Percentiles rank a stretch among this genome's conserved stretches.
phyloP scores from a whole-genome alignment of 2,113 vertebrate genomes.

The Nycticorax nycticorax region DNA sequence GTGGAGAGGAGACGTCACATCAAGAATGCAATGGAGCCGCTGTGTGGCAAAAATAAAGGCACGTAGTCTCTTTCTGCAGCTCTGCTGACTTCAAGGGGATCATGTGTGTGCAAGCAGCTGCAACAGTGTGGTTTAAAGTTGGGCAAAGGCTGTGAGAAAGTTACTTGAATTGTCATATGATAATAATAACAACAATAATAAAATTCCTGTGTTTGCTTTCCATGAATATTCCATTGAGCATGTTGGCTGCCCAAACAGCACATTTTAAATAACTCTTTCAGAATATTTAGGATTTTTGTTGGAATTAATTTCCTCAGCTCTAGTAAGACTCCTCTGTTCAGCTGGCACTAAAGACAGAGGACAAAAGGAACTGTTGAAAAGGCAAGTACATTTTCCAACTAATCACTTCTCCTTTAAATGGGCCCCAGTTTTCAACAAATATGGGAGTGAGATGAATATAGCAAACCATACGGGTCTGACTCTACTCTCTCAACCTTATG shows the following conservation, averaged over 20 bases:
- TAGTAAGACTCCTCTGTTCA: not conserved
- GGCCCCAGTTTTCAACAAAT: not conserved
- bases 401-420: not conserved
- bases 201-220: not conserved
- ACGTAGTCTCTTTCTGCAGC: not conserved
- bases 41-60: not conserved
- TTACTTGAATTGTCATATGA: not conserved
- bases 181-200: not conserved
- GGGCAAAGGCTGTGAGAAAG: not conserved
- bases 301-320: not conserved
- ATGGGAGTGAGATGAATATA: not conserved
- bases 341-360: not conserved
- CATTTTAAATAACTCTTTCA: not conserved
- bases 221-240: not conserved
- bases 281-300: not conserved
- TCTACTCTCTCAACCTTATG: not conserved
- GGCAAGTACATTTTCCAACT: not conserved
- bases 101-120: not conserved
- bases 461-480: not conserved
- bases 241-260: not conserved
- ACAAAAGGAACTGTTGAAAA: not conserved
- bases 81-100: not conserved
- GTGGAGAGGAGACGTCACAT: accelerated
- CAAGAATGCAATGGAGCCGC: not conserved
- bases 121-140: not conserved